Conservation (phyloP, 1,140 invertebrate species). For the Caenorhabditis latens region DNA sequence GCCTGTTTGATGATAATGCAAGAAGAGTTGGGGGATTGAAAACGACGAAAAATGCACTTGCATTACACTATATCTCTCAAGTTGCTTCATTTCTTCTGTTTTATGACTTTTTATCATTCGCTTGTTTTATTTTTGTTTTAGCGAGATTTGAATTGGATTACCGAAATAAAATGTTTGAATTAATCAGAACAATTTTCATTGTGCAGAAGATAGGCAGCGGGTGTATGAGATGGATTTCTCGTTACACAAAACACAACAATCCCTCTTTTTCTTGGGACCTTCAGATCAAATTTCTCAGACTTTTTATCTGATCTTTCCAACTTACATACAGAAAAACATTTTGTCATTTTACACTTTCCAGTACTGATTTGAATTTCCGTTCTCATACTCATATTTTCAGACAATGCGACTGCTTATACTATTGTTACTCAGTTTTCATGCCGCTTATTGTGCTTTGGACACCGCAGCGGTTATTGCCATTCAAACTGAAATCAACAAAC, state of each 20-base stretch:
- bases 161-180: neutral
- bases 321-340: neutral
- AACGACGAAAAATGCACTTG: constrained; percentile 39
- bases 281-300: constrained; percentile 7
- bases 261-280: neutral
- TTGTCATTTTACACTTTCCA: neutral
- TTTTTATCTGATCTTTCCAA: neutral
- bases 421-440: neutral
- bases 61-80: constrained; percentile 23
- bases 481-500: constrained; percentile 66
- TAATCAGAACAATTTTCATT: neutral
- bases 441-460: constrained; percentile 52
- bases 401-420: constrained; percentile 43
- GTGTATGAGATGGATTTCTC: neutral
- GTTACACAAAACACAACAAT: constrained; percentile 12
- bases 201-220: neutral
- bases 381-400: neutral
- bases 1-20: constrained; percentile 27
- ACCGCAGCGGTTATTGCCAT: constrained; percentile 64
- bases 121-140: neutral
- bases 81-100: neutral
- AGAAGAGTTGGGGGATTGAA: neutral
- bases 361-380: neutral
- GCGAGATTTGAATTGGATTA: neutral
- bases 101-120: constrained; percentile 33